Base-by-base conservation (phyloP, 2,113 vertebrate genomes). In the Arizona elegans region DNA sequence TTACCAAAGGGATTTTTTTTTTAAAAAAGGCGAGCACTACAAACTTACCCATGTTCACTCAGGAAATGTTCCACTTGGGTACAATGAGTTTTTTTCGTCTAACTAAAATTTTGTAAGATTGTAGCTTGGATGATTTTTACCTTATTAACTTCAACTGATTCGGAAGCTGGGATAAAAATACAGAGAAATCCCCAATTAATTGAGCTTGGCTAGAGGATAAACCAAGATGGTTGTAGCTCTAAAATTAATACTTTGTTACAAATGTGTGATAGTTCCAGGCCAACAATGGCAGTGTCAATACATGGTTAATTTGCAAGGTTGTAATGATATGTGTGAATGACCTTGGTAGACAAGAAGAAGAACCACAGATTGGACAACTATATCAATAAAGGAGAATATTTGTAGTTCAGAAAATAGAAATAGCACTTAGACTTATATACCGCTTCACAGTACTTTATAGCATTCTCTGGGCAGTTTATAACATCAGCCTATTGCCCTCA, bases 131-230 rank as follows among this genome's bases (percentile, higher is more conserved):
- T 13, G 24, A 29, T 87, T 26, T 59, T 86, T 47, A 26, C 24
- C 86, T 87, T 29, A 52, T 50, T 52, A 87, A 26, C 47, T 5
- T 93, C 54, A 56, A 0, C 56, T 59, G 21, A 81, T 81, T 58
- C 43, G 90, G 17, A 92, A 93, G 50, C 92, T 91, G 91, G 56
- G 33, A 92, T 58, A 91, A 12, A 92, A 86, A 15, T 4, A 43
- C 8, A 5, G 1, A 86, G 38, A 92, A 85, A 43, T 86, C 3
- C 0, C 54, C n/a, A n/a, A 70, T 89, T 89, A 54, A 89, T 56
- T 94, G n/a, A 91, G 55, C n/a, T 65, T 26, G 47, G 2, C n/a
- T 65, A 87, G n/a, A 15, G 85, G 89, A 87, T 90, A 50, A 55
- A 65, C 50, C 26, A 87, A 53, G 33, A 3, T 5, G 3, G 86